These are phyloP conservation scores for Hoplodrina blanda DNA, from an alignment of 2,888 invertebrate genomes.

Conservation along the genomic window DNA sequence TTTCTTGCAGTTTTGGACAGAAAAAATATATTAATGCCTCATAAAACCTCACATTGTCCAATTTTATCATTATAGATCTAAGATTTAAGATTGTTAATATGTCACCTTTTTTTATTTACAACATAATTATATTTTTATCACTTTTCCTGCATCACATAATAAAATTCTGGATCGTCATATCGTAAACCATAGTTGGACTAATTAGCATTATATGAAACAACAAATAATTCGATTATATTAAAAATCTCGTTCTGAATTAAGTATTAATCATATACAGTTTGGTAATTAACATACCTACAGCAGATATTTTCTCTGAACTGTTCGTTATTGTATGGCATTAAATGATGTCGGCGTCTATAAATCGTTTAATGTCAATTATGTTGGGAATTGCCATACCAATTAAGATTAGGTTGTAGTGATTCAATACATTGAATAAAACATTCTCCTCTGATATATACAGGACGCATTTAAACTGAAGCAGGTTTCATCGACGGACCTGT, in stretches of 20 bases:
- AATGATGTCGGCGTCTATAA: slow-evolving; percentile 65
- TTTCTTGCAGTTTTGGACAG: slow-evolving; percentile 16
- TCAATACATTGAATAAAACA: slow-evolving; percentile 70
- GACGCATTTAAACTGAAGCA: slow-evolving; percentile 52
- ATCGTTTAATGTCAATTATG: slow-evolving; percentile 72
- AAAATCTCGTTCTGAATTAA: slow-evolving; percentile 36
- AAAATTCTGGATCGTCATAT: slow-evolving; percentile 26
- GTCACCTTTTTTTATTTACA: slow-evolving; percentile 52
- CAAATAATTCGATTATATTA: slow-evolving; percentile 52
- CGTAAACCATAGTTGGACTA: slow-evolving; percentile 45
- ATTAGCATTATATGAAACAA: slow-evolving; percentile 58
- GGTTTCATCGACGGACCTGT: slow-evolving; percentile 51
- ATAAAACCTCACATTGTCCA: slow-evolving; percentile 46
- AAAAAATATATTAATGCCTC: slow-evolving; percentile 23
- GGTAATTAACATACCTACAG: slow-evolving; percentile 46
- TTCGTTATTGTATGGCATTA: slow-evolving; percentile 60
- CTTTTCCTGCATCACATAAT: slow-evolving; percentile 36
- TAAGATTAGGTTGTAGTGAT: slow-evolving; percentile 69
- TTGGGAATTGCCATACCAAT: slow-evolving; percentile 69
- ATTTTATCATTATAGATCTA: slow-evolving; percentile 30
- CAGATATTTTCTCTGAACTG: slow-evolving; percentile 53
- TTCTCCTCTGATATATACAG: slow-evolving; percentile 60
- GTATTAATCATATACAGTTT: slow-evolving; percentile 42
- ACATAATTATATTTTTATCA: slow-evolving; percentile 55
- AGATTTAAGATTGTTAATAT: slow-evolving; percentile 43